Base-by-base conservation (phyloP, 1,140 invertebrate genomes). In the Euglossa dilemma region DNA sequence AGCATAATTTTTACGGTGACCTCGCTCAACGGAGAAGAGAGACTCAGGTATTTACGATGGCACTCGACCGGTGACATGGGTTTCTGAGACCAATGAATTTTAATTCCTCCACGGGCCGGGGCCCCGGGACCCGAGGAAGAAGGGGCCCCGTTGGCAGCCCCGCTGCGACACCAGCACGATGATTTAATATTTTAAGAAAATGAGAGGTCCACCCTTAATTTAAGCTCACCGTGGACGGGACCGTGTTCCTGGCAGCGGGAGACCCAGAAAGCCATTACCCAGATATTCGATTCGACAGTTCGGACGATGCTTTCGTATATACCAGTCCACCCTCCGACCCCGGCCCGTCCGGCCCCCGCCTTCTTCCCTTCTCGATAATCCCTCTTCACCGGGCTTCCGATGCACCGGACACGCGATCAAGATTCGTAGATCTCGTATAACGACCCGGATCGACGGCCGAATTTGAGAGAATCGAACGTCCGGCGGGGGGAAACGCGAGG, bases 151-250 rank as follows among this genome's bases (percentile, higher is more conserved):
- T 56, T 72, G 90, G 91, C 89, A 92, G 91, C 91, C 89, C 93
- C 90, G 93, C 93, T 93, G 93, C 90, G 93, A 93, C 92, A 92
- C 89, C 88, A 90, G 88, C 87, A 93, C 93, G 93, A 94, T 94
- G 93, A 94, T 94, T 94, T 94, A 94, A 94, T 94, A 94, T 94
- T 94, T 93, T 91, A 91, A 93, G 92, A 92, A 94, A 94, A 94
- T 93, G 91, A 93, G 91, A 90, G 92, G 91, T 93, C 91, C 91
- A 89, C 90, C 92, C 91, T 92, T 93, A 92, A 93, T 93, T 93
- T 91, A 91, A 91, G 84, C 87, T 86, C 87, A 45, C 83, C 86
- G 84, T 89, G 79, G 88, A 91, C 84, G 89, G 86, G 86, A 80
- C 85, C 90, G 82, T 91, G 90, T 92, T 91, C 80, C 71, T 90